Evolutionary conservation across 2,888 invertebrate species (phyloP).

Genomic region (Eurois occulta): DNA sequence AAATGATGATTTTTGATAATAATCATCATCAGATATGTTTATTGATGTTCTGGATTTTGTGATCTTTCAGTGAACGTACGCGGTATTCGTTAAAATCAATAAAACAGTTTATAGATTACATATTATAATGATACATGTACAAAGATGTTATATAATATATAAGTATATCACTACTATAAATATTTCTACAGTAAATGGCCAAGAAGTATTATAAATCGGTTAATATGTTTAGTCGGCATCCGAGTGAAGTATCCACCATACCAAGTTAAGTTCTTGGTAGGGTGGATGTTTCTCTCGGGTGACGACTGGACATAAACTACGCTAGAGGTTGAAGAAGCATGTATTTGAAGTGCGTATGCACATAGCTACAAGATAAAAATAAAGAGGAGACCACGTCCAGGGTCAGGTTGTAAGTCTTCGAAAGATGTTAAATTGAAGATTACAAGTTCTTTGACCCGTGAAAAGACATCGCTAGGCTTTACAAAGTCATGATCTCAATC

Average conservation of each 20-base stretch:
- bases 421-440: background rate
- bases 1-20: constrained; percentile 13
- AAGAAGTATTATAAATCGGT: constrained; percentile 44
- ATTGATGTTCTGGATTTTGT: constrained; percentile 1
- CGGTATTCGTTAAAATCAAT: constrained; percentile 23
- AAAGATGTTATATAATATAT: constrained; percentile 34
- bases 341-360: constrained; percentile 4
- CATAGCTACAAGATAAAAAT: background rate
- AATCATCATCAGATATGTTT: constrained; percentile 42
- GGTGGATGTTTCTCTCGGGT: background rate
- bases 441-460: background rate
- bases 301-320: constrained; percentile 9
- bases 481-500: background rate
- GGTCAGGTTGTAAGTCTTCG: background rate
- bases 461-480: background rate
- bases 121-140: constrained; percentile 50
- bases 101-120: constrained; percentile 35
- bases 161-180: constrained; percentile 32
- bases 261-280: too few species aligned
- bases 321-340: constrained; percentile 8
- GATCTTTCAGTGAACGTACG: constrained; percentile 7
- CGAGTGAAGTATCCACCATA: background rate
- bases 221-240: constrained; percentile 5
- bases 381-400: background rate
- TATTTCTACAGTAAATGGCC: constrained; percentile 56